Evolutionary conservation across 2,888 invertebrate genomes (phyloP).

Genomic region (Melikaiella ostensackeni): DNA sequence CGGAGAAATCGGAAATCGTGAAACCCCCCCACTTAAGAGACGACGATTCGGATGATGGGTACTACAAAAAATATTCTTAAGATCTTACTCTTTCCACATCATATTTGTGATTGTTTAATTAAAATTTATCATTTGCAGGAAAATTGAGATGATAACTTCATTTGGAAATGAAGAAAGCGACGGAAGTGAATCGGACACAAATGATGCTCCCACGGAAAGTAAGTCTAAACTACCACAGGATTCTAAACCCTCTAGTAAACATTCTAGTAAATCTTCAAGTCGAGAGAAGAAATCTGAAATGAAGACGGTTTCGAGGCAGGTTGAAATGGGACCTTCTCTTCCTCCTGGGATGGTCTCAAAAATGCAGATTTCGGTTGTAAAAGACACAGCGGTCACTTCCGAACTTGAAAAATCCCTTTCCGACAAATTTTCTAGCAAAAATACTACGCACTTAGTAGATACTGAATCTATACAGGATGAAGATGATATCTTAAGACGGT

Average conservation of each 20-base stretch:
- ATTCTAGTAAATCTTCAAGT: constrained; percentile 35
- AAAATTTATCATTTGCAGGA: constrained; percentile 72
- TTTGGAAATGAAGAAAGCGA: constrained; percentile 79
- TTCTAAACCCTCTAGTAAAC: constrained; percentile 43
- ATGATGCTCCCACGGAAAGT: constrained; percentile 45
- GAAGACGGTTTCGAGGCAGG: constrained; percentile 44
- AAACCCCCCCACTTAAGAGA: constrained; percentile 63
- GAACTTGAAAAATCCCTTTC: background rate
- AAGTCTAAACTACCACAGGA: constrained; percentile 40
- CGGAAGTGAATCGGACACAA: constrained; percentile 62
- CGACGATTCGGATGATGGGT: constrained; percentile 78
- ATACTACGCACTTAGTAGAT: background rate
- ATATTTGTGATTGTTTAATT: constrained; percentile 14
- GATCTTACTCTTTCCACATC: constrained; percentile 58
- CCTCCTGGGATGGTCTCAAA: constrained; percentile 54
- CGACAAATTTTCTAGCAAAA: background rate
- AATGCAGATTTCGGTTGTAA: constrained; percentile 57
- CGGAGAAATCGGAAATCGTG: constrained; percentile 48
- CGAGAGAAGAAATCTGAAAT: constrained; percentile 37
- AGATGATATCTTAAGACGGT: constrained; percentile 73
- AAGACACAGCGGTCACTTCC: constrained; percentile 6
- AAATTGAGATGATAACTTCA: constrained; percentile 81
- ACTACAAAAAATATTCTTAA: constrained; percentile 59
- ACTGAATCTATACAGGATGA: constrained; percentile 66
- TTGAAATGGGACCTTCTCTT: constrained; percentile 58